phyloP scores from a whole-genome alignment of 2,797 vertebrate species.

The Spinus pinus region DNA sequence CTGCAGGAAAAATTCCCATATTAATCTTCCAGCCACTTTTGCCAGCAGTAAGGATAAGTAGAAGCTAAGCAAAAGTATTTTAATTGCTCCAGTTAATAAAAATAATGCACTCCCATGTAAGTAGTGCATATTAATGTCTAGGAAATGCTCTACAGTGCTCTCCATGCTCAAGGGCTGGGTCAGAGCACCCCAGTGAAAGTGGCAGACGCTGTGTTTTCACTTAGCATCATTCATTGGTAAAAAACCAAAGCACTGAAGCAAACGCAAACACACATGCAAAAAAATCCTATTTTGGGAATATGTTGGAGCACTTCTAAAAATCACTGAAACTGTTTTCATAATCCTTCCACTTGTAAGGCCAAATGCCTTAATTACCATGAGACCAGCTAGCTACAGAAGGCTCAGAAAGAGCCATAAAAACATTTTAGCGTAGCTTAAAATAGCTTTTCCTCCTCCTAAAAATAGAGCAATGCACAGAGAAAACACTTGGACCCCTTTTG shows the following conservation, averaged over 20 bases:
- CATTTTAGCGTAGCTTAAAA: slow-evolving; percentile 28
- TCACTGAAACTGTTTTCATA: slow-evolving; percentile 30
- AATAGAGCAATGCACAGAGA: slow-evolving; percentile 38
- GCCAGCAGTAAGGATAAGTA: not conserved
- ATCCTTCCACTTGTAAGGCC: slow-evolving; percentile 59
- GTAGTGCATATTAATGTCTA: not conserved
- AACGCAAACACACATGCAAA: not conserved
- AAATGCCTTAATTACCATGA: slow-evolving; percentile 65
- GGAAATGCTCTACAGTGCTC: not conserved
- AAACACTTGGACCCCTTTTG: not conserved
- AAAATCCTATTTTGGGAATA: slow-evolving; percentile 45
- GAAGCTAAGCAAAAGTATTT: not conserved
- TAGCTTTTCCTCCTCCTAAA: slow-evolving; percentile 55
- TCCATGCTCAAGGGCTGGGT: not conserved
- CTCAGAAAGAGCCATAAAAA: slow-evolving; percentile 41
- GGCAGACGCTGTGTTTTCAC: not conserved
- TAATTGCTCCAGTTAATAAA: not conserved
- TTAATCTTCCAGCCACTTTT: slow-evolving; percentile 1
- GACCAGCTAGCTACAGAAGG: slow-evolving; percentile 12
- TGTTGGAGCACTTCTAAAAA: slow-evolving; percentile 27
- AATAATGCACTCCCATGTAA: not conserved
- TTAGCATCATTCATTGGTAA: not conserved
- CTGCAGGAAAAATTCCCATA: not conserved
- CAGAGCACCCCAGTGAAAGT: not conserved
- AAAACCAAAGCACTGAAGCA: not conserved